phyloP scores from a whole-genome alignment of 1,140 invertebrate genomes.

The Bombus soroeensis region DNA sequence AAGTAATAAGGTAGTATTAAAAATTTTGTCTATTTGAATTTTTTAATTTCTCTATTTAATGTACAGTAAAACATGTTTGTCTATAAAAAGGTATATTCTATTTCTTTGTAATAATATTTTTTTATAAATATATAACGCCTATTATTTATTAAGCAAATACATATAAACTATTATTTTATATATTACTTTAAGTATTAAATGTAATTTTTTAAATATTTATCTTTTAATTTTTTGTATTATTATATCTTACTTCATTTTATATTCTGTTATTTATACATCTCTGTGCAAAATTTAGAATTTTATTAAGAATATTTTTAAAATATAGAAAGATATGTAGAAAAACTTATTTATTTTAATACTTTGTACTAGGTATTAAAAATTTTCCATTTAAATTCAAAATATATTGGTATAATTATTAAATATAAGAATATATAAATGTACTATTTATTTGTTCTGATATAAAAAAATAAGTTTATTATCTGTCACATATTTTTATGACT shows the following conservation, averaged over 20 bases:
- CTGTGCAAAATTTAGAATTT: neutral
- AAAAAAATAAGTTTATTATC: neutral
- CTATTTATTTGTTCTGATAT: neutral
- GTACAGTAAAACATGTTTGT: neutral
- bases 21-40: neutral
- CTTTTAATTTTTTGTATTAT: neutral
- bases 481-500: neutral
- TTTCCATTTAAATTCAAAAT: neutral
- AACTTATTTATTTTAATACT: neutral
- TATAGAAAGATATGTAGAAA: neutral
- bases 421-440: neutral
- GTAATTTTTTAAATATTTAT: neutral
- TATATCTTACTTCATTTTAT: neutral
- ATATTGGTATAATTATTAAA: neutral
- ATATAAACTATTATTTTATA: neutral
- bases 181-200: neutral
- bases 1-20: neutral
- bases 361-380: neutral
- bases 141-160: neutral
- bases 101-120: neutral
- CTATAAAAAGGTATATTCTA: neutral
- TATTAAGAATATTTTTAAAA: neutral
- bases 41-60: neutral
- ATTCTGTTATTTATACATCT: neutral
- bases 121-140: neutral